Percentiles rank a stretch among this genome's conserved stretches.
Conservation (phyloP, 2,888 invertebrate species). For the Hololepta plana region DNA sequence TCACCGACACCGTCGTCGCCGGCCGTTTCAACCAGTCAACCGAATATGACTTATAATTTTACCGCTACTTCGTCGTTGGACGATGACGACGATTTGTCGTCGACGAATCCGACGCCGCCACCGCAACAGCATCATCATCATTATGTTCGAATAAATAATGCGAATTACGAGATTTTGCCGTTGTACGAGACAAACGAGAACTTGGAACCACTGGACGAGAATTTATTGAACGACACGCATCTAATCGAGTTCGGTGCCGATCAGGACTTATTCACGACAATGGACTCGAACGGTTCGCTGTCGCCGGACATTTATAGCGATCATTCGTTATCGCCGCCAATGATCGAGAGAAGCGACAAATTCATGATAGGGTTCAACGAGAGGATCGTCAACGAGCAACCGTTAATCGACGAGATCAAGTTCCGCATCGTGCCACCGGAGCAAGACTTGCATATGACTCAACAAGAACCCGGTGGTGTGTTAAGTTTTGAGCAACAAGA, state of each 20-base stretch:
- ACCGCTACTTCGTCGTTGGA: slow-evolving; percentile 29
- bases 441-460: too few species aligned
- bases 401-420: too few species aligned
- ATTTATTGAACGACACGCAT: slow-evolving; percentile 27
- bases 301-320: slow-evolving; percentile 25
- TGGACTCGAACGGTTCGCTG: slow-evolving; percentile 26
- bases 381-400: too few species aligned
- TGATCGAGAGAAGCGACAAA: slow-evolving; percentile 15
- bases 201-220: slow-evolving; percentile 26
- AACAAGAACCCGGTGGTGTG: too few species aligned
- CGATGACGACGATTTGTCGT: slow-evolving; percentile 30
- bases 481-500: too few species aligned
- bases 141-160: slow-evolving; percentile 38
- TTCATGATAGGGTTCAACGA: too few species aligned
- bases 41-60: slow-evolving; percentile 15
- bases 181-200: slow-evolving; percentile 45
- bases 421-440: too few species aligned
- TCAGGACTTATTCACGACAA: slow-evolving; percentile 33
- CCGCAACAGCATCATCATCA: slow-evolving; percentile 40
- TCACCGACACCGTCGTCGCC: slow-evolving; percentile 10
- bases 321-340: slow-evolving; percentile 24
- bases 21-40: slow-evolving; percentile 15
- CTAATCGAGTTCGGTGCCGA: slow-evolving; percentile 33
- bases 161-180: slow-evolving; percentile 45
- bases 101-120: slow-evolving; percentile 27